Evolutionary conservation across 2,113 vertebrate species (phyloP).

Genomic region (Rhodinocichla rosea): DNA sequence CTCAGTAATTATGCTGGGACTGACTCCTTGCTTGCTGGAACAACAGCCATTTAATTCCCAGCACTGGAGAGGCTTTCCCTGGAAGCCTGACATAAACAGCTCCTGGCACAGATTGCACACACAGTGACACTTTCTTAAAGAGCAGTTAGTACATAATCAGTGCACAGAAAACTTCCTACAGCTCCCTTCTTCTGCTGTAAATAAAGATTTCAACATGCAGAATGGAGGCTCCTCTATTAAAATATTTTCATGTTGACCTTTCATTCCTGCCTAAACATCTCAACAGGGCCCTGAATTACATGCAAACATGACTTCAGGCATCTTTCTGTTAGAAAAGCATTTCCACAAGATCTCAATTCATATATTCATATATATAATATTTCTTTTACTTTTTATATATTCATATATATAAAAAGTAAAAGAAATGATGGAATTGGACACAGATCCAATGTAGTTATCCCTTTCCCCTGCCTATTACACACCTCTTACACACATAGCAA

Average conservation of each 20-base stretch:
- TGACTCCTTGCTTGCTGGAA: background rate
- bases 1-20: background rate
- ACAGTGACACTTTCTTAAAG: background rate
- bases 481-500: background rate
- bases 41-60: background rate
- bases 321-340: background rate
- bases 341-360: background rate
- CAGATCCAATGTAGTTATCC: background rate
- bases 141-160: background rate
- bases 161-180: background rate
- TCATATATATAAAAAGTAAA: background rate
- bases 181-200: background rate
- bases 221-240: background rate
- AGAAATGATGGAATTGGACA: background rate
- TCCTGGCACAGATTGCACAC: background rate
- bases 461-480: background rate
- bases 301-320: rapidly evolving
- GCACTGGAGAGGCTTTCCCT: background rate
- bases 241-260: background rate
- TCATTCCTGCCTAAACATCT: background rate
- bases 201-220: background rate
- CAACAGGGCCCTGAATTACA: background rate
- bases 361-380: too few relatives aligned
- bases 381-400: background rate
- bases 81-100: background rate